Evolutionary conservation across 2,797 vertebrate species (phyloP), one percentile per base, ranked within the genome.

Genomic region (Sardinella longiceps): DNA sequence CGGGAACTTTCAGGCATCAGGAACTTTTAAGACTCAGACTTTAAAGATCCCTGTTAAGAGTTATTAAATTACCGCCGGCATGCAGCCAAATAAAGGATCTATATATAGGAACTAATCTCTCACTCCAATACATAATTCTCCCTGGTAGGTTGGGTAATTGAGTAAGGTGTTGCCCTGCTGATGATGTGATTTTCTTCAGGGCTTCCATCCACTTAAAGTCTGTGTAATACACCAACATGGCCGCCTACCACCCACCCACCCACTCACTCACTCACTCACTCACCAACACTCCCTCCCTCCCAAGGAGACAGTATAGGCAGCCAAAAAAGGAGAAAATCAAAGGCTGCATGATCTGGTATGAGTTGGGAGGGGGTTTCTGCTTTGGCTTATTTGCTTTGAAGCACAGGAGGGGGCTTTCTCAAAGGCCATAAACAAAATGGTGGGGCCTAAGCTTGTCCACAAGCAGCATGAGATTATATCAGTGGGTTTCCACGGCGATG

Each of bases 321-420:
- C 51, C 51, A n/a, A 6, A 56, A 5, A 23, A 56, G 53, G 20
- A 23, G 20, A 5, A 20, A 56, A 23, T 56, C 20, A 56, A 56
- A 56, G 20, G 5, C 2, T 23, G 51, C 20, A 18, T 23, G 18
- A 20, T 56, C 18, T 23, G 3, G 3, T 20, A 20, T 56, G 51
- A 56, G 51, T 23, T 43, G 39, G 20, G 63, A 70, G 10, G 25
- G n/a, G 25, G 58, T 74, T 43, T 43, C 43, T 74, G 66, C 30
- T 74, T 33, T 74, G 43, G 43, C 43, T 20, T 56, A 74, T 74
- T 74, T 74, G 30, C 33, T 74, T 74, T 74, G 66, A 74, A 37
- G 66, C 30, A 18, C 66, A 74, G 14, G 15, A 28, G 60, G 60
- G 63, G 30, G 30, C 11, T 15, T 70, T 14, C 66, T 74, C 15